Evolutionary conservation across 2,113 vertebrate species (phyloP), one percentile per base, ranked within the genome.

Genomic region (Lutjanus erythropterus): DNA sequence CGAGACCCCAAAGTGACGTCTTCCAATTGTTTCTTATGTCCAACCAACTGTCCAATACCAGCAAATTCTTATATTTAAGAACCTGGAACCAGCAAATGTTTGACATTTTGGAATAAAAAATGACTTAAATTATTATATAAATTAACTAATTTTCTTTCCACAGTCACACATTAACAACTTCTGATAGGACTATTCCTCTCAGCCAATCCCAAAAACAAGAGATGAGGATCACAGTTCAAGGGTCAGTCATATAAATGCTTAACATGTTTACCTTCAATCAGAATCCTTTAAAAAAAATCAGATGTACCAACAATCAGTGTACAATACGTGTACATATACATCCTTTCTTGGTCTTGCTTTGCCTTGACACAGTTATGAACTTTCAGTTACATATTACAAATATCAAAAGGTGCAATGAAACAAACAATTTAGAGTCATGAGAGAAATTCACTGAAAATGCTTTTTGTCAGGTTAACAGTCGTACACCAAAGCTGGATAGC

Each of bases 381-480:
- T 27, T 77, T 68, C 27, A 64, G 35, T 35, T 71, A 56, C 47
- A 80, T 62, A 53, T 74, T 73, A 37, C 2, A 73, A 73, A 76
- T 4, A 58, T 58, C 18, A 85, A 80, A 52, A 83, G 46, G 66
- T 65, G 71, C 62, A 81, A 73, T 64, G 1, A 23, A 15, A 23
- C 12, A 55, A 58, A 37, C n/a, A 25, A 42, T 25, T n/a, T 31
- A 44, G 50, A 31, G 31, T 15, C 44, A 35, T 42, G 1, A 52
- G 14, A 58, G 15, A 64, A 71, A 71, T 52, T 61, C 21, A 60
- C 14, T 46, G 19, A 55, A 70, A 50, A 42, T 27, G 50, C 35
- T 52, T 79, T 80, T 61, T 55, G 21, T 69, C 52, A 71, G 18
- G 49, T 75, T 68, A 84, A 86, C 75, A 89, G 83, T 87, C 77